These are phyloP conservation scores for Neotoma lepida DNA, from an alignment of 2,113 vertebrate species.

Conservation along the genomic window DNA sequence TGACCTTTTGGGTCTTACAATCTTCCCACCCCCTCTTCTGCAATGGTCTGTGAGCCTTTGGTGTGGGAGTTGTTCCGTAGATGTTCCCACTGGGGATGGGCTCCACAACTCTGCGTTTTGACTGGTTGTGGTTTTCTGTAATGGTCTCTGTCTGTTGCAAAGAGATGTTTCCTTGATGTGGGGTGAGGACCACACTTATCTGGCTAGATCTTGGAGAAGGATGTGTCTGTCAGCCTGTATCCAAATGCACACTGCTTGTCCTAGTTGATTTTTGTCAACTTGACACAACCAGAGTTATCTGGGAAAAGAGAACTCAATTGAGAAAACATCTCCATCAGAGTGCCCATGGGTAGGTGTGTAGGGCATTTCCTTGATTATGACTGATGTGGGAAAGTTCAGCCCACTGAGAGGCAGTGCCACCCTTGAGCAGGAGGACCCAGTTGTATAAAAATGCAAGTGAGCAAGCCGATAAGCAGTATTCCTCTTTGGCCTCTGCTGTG, in stretches of 20 bases:
- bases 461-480: too few relatives aligned
- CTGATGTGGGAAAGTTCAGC: not conserved
- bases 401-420: not conserved
- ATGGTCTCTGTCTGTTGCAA: not conserved
- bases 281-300: not conserved
- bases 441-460: not conserved
- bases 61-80: not conserved
- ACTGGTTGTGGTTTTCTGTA: not conserved
- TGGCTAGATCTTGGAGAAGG: not conserved
- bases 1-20: not conserved
- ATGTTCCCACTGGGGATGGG: not conserved
- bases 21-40: not conserved
- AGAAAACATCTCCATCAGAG: not conserved
- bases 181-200: not conserved
- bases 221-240: not conserved
- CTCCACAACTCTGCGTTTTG: not conserved
- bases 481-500: not conserved
- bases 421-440: not conserved
- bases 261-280: not conserved
- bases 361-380: not conserved
- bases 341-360: not conserved
- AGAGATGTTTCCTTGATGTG: not conserved
- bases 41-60: not conserved
- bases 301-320: not conserved
- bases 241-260: not conserved